Conservation (phyloP, 2,888 invertebrate species). For the Lepidochitona cinerea region DNA sequence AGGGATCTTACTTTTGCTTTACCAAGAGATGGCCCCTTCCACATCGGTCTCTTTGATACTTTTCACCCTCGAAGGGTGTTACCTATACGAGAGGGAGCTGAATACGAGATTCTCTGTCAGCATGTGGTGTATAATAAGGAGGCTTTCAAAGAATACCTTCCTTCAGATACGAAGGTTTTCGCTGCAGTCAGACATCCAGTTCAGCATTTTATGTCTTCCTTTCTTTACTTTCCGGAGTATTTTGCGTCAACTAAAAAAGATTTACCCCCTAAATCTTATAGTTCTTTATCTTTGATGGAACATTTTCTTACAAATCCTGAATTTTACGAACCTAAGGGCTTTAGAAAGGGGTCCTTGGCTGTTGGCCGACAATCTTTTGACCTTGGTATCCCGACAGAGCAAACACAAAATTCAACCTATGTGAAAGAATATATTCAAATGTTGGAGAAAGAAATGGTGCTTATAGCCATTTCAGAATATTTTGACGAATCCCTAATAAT, state of each 20-base stretch:
- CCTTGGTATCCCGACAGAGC: neutral
- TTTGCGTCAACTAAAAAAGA: too few species aligned
- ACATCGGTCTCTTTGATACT: neutral
- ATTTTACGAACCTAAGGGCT: neutral
- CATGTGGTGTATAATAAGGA: constrained; percentile 1
- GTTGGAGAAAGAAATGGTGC: neutral
- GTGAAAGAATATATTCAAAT: neutral
- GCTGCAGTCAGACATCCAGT: neutral
- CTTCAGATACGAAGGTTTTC: neutral
- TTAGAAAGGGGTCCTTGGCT: neutral
- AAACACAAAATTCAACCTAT: neutral
- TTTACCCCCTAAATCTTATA: too few species aligned
- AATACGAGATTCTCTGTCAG: neutral
- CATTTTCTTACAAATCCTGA: neutral
- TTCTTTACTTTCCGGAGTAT: neutral
- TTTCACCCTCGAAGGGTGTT: neutral
- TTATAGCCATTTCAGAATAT: neutral
- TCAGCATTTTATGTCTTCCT: neutral
- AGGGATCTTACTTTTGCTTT: neutral
- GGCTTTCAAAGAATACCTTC: neutral
- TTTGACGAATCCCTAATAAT: neutral
- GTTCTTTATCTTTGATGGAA: neutral
- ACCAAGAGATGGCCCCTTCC: neutral
- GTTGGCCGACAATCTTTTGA: neutral
- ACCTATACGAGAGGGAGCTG: neutral